A percentile compares a stretch with the other conserved stretches of the same genome.
These are phyloP conservation scores for Mesorhabditis spiculigera DNA, from an alignment of 2,888 invertebrate species.

Conservation along the genomic window DNA sequence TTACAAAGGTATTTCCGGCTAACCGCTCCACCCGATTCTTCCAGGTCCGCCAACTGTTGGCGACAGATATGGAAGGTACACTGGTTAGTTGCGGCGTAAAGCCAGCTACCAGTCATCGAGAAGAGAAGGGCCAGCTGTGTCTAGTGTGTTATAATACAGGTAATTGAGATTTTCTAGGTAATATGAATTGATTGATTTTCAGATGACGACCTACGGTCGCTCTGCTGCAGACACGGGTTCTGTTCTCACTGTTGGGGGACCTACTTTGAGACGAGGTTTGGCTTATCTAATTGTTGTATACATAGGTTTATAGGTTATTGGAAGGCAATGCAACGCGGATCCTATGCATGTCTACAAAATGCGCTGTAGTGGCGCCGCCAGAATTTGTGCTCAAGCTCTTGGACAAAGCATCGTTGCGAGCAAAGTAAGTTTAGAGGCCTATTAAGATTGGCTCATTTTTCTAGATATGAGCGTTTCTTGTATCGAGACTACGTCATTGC, in stretches of 20 bases:
- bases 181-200: neutral
- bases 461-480: conserved; percentile 87
- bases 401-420: conserved; percentile 20
- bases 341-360: conserved; percentile 93
- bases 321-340: conserved; percentile 70
- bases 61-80: conserved; percentile 12
- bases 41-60: conserved; percentile 10
- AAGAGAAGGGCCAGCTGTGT: conserved; percentile 29
- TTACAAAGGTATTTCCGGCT: conserved; percentile 69
- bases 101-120: conserved; percentile 6
- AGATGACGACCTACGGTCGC: conserved; percentile 21
- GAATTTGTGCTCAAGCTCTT: conserved; percentile 32
- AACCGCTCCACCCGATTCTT: conserved; percentile 70
- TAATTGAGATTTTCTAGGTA: conserved; percentile 7
- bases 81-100: conserved; percentile 14
- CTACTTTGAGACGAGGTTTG: conserved; percentile 91
- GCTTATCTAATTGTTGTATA: neutral
- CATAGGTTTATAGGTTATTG: conserved; percentile 22
- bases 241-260: conserved; percentile 93
- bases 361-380: conserved; percentile 81
- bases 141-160: conserved; percentile 15
- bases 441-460: neutral
- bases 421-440: conserved; percentile 18
- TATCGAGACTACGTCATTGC: conserved; percentile 92
- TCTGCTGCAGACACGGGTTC: conserved; percentile 70